Conservation (phyloP, 2,797 vertebrate genomes). For the Sylvia borin region DNA sequence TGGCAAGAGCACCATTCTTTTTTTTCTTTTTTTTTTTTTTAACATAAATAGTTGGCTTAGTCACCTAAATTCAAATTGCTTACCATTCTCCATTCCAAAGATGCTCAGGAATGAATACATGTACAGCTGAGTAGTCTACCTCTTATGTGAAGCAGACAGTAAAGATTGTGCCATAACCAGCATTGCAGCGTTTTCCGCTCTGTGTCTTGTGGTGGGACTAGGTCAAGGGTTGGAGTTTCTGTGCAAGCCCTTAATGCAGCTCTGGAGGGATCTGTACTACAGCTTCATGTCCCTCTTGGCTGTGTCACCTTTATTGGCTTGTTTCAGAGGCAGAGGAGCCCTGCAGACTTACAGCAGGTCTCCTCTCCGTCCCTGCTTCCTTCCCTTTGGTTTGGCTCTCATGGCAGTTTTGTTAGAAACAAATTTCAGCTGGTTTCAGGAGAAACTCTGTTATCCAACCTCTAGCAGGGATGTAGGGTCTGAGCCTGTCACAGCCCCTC, state of each 20-base stretch:
- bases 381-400: neutral
- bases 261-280: neutral
- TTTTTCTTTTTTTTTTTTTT: neutral
- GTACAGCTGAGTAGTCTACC: neutral
- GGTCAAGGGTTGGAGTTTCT: neutral
- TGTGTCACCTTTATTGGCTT: fast-evolving
- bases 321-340: neutral
- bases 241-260: fast-evolving
- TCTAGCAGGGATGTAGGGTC: neutral
- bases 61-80: neutral
- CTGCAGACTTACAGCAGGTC: neutral
- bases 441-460: neutral
- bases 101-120: neutral
- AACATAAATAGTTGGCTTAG: neutral
- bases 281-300: fast-evolving
- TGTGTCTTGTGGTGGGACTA: neutral
- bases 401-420: neutral
- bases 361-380: neutral
- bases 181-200: neutral
- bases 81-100: neutral
- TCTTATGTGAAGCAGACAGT: neutral
- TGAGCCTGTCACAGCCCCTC: neutral
- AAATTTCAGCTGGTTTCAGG: neutral
- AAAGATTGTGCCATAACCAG: neutral
- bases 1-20: neutral